Evolutionary conservation across 92 coral and sea anemone species (phyloP), one percentile per base, ranked within the genome.

Genomic region (Paramuricea clavata): DNA sequence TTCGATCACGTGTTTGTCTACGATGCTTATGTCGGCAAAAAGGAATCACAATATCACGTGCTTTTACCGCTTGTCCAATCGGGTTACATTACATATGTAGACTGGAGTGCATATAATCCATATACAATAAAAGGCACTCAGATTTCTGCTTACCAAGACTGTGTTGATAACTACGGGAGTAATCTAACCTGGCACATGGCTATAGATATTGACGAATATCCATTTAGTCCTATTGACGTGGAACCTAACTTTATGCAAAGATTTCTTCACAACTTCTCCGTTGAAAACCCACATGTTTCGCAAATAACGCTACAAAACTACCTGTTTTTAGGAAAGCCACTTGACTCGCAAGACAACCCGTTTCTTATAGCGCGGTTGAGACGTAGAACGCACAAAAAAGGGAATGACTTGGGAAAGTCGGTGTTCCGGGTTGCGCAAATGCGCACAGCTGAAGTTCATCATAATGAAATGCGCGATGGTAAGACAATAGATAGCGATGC

Each of bases 151-250:
- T 92, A 92, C 61, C 90, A 32, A 28, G 75, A 81, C 16, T 87
- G 90, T 26, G 52, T 69, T 17, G 57, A 60, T 34, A 72, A 59
- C 12, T 81, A 82, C 83, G 88, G 90, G 27, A 52, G 80, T 12
- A n/a, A 47, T 19, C 71, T 90, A 0, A 30, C 69, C 16, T 90
- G 93, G 93, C 67, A 71, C 21, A 88, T 79, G 27, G 84, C 89
- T 12, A 73, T 88, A 23, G 94, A 91, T 82, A 92, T 92, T 33
- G 94, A 91, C 71, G 92, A 91, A 75, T 91, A 91, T 43, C 92
- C 92, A 7, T 88, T 84, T 52, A 82, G 89, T 49, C 91, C 91
- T 21, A 26, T 33, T 12, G 94, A 91, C 60, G 49, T 47, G 8
- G 70, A 85, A 34, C 90, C 86, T 9, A 71, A 82, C 28, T 91